phyloP scores from a whole-genome alignment of 2,113 vertebrate species.

The Eulacestoma nigropectus region DNA sequence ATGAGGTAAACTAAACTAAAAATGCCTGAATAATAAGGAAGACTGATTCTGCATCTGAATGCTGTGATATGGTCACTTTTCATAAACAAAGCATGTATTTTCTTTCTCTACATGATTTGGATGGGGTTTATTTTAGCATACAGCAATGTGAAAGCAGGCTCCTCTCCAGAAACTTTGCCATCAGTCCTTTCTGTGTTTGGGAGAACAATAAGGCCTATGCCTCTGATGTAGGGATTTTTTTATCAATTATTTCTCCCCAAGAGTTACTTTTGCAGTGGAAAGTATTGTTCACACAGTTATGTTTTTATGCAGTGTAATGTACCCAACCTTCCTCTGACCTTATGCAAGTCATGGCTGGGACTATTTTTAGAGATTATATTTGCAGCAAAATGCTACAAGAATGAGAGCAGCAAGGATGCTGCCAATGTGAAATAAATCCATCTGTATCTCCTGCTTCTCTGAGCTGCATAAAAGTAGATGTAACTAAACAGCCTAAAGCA shows the following conservation, averaged over 20 bases:
- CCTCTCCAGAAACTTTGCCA: background rate
- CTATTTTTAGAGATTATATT: conserved; percentile 66
- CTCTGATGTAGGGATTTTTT: background rate
- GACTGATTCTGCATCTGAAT: background rate
- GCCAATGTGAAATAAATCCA: conserved; percentile 13
- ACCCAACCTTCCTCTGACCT: conserved; percentile 50
- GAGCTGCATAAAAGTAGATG: background rate
- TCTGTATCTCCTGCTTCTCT: background rate
- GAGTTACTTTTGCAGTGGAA: conserved; percentile 20
- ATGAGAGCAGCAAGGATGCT: conserved; percentile 31
- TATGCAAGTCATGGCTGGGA: conserved; percentile 51
- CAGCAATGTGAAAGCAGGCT: background rate
- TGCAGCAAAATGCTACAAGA: conserved; percentile 53
- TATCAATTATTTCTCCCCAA: background rate
- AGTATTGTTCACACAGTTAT: conserved; percentile 1
- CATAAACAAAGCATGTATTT: background rate
- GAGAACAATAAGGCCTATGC: background rate
- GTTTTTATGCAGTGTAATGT: conserved; percentile 11
- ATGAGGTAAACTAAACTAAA: background rate
- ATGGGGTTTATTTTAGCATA: background rate
- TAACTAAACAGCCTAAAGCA: background rate
- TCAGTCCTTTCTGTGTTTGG: background rate
- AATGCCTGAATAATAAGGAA: background rate
- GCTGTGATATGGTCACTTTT: background rate
- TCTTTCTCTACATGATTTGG: background rate